phyloP scores from a whole-genome alignment of 2,797 vertebrate genomes.

The Poecilia wingei region DNA sequence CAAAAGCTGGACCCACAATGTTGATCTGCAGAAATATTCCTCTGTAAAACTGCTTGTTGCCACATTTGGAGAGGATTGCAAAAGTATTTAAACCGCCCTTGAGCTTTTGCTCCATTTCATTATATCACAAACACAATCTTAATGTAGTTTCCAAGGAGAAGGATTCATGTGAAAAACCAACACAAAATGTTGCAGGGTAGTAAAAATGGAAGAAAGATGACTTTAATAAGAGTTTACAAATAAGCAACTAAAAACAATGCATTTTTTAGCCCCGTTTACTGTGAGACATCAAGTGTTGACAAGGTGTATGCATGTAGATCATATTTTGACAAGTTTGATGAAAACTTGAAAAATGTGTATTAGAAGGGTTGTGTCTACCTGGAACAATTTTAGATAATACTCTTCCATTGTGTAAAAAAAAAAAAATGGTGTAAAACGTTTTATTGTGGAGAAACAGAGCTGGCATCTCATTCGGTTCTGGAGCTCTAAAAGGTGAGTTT shows the following conservation, averaged over 20 bases:
- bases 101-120: background rate
- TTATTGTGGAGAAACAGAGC: background rate
- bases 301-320: background rate
- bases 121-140: background rate
- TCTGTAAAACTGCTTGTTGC: background rate
- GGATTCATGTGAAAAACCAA: background rate
- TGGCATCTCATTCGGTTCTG: background rate
- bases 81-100: background rate
- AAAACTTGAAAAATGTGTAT: background rate
- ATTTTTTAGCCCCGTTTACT: background rate
- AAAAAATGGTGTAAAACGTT: background rate
- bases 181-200: background rate
- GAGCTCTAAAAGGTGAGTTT: background rate
- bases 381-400: background rate
- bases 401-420: background rate
- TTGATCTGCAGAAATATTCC: background rate
- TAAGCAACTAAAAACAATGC: background rate
- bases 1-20: slow-evolving; percentile 2
- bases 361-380: background rate
- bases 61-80: background rate
- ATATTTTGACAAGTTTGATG: background rate
- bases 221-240: background rate
- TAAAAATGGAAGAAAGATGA: background rate
- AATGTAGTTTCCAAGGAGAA: background rate
- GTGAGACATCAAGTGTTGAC: background rate